Evolutionary conservation across 2,113 vertebrate genomes (phyloP).

Genomic region (Triplophysa dalaica): DNA sequence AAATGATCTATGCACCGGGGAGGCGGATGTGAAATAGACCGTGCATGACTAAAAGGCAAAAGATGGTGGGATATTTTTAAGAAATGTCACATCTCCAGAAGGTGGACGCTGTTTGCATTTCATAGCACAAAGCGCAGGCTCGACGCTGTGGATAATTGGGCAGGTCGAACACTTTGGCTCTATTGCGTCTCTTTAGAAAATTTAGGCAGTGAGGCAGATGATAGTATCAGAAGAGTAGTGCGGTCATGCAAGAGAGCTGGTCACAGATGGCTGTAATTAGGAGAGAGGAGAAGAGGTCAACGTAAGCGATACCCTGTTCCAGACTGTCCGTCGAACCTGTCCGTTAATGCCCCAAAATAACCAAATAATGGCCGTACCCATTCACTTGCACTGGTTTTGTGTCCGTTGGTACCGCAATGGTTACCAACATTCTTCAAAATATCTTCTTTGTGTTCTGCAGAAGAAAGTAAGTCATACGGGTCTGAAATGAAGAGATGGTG

Average conservation of each 20-base stretch:
- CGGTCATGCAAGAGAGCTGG: slow-evolving; percentile 2
- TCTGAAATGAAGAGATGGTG: too few species aligned
- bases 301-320: neutral
- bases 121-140: slow-evolving; percentile 14
- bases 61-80: neutral
- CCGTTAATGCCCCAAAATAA: neutral
- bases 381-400: too few species aligned
- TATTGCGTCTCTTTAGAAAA: neutral
- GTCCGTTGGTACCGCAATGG: too few species aligned
- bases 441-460: too few species aligned
- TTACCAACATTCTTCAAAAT: too few species aligned
- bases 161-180: slow-evolving; percentile 17
- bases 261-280: slow-evolving; percentile 39
- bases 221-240: neutral
- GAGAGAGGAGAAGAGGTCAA: slow-evolving; percentile 3
- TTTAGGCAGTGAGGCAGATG: neutral
- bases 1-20: neutral
- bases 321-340: neutral
- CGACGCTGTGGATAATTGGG: neutral
- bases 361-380: too few species aligned
- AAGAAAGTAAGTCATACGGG: too few species aligned
- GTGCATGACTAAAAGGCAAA: slow-evolving; percentile 25
- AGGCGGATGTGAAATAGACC: neutral
- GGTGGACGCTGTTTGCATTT: slow-evolving; percentile 25
- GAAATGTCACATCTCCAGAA: slow-evolving; percentile 24